Conservation (phyloP, 2,797 vertebrate species). For the Chelmon rostratus region DNA sequence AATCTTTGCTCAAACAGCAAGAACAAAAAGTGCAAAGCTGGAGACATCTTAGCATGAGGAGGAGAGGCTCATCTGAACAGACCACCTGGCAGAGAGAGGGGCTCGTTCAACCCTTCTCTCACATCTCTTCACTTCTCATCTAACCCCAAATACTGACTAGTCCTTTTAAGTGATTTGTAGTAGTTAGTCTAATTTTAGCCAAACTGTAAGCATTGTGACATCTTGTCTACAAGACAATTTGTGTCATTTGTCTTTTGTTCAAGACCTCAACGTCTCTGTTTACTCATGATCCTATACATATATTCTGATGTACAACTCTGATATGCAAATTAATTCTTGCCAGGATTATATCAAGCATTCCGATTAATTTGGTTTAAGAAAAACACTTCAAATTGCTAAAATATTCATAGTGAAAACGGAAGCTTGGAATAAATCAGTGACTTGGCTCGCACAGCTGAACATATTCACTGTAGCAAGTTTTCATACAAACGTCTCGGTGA, state of each 20-base stretch:
- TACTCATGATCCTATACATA: background rate
- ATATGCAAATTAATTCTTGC: background rate
- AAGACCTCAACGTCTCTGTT: background rate
- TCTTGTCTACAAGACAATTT: background rate
- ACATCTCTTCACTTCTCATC: background rate
- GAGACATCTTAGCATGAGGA: background rate
- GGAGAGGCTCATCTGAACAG: background rate
- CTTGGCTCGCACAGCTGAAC: constrained; percentile 2
- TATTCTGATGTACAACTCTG: constrained; percentile 18
- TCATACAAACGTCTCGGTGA: constrained; percentile 23
- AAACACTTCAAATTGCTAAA: constrained; percentile 12
- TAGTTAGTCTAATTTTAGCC: background rate
- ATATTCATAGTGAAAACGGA: constrained; percentile 5
- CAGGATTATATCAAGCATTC: constrained; percentile 20
- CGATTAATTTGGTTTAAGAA: constrained; percentile 12
- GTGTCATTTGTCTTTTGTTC: constrained; percentile 7
- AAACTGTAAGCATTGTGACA: background rate
- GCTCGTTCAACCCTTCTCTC: background rate
- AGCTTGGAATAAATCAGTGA: constrained; percentile 24
- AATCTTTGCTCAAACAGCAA: constrained; percentile 8
- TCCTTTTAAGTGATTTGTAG: background rate
- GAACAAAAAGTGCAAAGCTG: constrained; percentile 1
- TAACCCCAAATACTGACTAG: background rate
- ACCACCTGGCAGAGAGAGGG: background rate
- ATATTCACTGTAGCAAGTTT: constrained; percentile 18